Conservation (phyloP, 2,113 vertebrate genomes). For the Copsychus sechellarum region DNA sequence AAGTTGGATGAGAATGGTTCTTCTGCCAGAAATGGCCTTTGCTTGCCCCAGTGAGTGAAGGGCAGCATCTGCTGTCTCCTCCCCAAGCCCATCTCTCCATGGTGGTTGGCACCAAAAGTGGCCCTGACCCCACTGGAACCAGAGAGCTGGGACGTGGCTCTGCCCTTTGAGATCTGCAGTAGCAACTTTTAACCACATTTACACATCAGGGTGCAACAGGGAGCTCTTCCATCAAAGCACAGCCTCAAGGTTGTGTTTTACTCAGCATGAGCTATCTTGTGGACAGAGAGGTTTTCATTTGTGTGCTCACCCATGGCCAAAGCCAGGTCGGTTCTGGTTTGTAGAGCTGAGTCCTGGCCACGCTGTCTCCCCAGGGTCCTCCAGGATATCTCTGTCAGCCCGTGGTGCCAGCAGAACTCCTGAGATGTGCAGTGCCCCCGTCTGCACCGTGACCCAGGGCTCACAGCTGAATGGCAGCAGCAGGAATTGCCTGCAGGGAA, state of each 20-base stretch:
- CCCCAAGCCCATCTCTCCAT: not conserved
- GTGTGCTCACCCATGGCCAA: not conserved
- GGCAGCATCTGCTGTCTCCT: not conserved
- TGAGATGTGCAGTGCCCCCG: not conserved
- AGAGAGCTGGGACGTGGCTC: not conserved
- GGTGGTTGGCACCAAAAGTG: not conserved
- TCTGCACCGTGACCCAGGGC: not conserved
- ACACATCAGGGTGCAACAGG: not conserved
- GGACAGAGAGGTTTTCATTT: not conserved
- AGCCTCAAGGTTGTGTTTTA: not conserved
- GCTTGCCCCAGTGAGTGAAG: not conserved
- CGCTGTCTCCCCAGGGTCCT: not conserved
- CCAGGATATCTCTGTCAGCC: not conserved
- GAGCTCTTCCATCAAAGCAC: no score
- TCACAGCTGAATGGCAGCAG: not conserved
- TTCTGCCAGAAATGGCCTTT: not conserved
- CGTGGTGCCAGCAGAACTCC: rapidly evolving
- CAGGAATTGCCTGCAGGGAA: not conserved
- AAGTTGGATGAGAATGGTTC: not conserved
- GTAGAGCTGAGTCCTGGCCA: not conserved
- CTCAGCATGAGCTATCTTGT: not conserved
- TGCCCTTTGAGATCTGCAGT: not conserved
- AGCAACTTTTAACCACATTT: not conserved
- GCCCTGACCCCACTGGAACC: not conserved
- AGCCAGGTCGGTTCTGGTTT: not conserved